Base-by-base conservation (phyloP, 2,113 vertebrate species). In the Oncorhynchus tshawytscha region DNA sequence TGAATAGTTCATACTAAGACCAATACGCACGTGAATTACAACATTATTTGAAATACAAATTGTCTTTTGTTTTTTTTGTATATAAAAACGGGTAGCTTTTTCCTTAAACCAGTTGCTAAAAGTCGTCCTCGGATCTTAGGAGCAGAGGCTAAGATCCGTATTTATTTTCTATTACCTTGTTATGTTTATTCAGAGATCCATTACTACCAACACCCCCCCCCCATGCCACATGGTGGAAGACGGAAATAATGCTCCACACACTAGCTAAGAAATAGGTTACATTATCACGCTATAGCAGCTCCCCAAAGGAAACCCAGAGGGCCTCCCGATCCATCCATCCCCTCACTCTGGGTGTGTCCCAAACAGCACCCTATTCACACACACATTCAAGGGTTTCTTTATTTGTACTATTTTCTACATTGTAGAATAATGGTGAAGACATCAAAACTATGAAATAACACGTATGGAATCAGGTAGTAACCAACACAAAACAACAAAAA, bases 181-280 rank as follows among this genome's bases (percentile, higher is more conserved):
- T 89, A 89, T 90, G 87, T 86, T 84, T 83, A 84, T 86, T 82
- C 71, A 0, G 2, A 86, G 74, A 81, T 90, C 82, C 3, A 77
- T 86, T 77, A 31, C 84, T 75, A 67, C 81, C 79, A 75, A 78
- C 49, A 25, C 11, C 20, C 59, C 73, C 22, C n/a, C 75, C 66
- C 15, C 5, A 16, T 70, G 20, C 25, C 79, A 78, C 70, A 72
- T 5, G 9, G 73, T 29, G 29, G 18, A 67, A 49, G 74, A 82
- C 71, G 57, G 71, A 78, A 85, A 68, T 74, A 73, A 20, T 25
- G n/a, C 78, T 81, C 84, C 75, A 74, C 51, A 81, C 69, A n/a
- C n/a, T n/a, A n/a, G n/a, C n/a, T n/a, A n/a, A n/a, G n/a, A n/a
- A n/a, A n/a, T n/a, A n/a, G n/a, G n/a, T n/a, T n/a, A n/a, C n/a